Percentiles rank a stretch among this genome's conserved stretches.
phyloP scores from a whole-genome alignment of 1,140 invertebrate species.

The Ceratina australensis region DNA sequence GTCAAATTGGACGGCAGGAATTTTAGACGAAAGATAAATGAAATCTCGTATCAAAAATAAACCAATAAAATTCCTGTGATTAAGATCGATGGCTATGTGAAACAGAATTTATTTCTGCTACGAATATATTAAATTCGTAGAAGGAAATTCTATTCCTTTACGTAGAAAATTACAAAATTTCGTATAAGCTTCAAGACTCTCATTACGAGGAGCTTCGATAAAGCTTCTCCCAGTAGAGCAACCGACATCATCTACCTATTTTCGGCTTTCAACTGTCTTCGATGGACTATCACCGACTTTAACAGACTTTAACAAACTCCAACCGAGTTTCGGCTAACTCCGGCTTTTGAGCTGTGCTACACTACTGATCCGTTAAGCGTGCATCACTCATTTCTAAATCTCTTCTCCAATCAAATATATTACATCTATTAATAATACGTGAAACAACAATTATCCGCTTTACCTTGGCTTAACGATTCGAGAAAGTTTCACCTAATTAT shows the following conservation, averaged over 20 bases:
- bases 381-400: background rate
- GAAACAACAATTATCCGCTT: background rate
- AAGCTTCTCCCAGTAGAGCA: background rate
- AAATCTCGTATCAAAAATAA: too few species aligned
- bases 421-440: background rate
- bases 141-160: too few species aligned
- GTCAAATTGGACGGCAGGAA: too few species aligned
- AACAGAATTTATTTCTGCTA: too few species aligned
- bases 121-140: too few species aligned
- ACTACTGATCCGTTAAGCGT: background rate
- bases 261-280: constrained; percentile 8
- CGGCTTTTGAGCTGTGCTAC: background rate
- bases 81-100: too few species aligned
- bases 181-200: background rate
- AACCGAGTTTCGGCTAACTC: background rate
- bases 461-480: too few species aligned
- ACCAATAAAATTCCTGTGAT: too few species aligned
- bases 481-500: constrained; percentile 1
- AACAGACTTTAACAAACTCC: constrained; percentile 21
- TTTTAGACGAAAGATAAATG: too few species aligned
- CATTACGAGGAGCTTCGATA: background rate
- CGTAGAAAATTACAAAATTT: background rate
- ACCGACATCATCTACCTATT: background rate
- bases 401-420: background rate
- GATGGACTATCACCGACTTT: background rate